Conservation (phyloP, 2,113 vertebrate species). For the Aegotheles bennettii region DNA sequence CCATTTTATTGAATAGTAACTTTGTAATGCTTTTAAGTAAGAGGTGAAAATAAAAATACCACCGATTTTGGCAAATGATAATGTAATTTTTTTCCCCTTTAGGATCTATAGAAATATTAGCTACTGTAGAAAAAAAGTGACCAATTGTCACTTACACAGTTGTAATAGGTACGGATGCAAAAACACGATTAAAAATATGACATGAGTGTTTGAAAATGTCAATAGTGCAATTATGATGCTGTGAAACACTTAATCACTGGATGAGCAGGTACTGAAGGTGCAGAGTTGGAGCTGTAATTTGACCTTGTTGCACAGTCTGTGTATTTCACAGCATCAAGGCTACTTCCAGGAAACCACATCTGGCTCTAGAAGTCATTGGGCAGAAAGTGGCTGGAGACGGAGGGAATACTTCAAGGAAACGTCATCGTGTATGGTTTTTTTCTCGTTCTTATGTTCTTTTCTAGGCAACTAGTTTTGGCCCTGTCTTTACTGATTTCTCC, state of each 20-base stretch:
- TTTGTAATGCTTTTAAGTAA: not conserved
- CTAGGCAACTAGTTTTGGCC: not conserved
- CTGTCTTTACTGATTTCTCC: not conserved
- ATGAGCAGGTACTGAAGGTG: not conserved
- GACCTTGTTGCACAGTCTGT: not conserved
- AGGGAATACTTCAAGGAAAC: not conserved
- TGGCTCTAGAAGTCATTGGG: not conserved
- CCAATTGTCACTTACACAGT: not conserved
- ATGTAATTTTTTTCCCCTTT: not conserved
- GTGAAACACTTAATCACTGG: not conserved
- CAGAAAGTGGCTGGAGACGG: not conserved
- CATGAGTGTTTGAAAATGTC: not conserved
- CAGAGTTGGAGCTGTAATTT: not conserved
- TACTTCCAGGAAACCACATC: not conserved
- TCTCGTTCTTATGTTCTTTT: not conserved
- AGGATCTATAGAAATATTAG: not conserved
- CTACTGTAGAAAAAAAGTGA: not conserved
- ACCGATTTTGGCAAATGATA: not conserved
- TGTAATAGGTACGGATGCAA: not conserved
- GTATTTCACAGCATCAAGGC: not conserved
- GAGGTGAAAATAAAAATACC: not conserved
- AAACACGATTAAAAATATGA: not conserved
- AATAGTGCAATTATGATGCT: not conserved
- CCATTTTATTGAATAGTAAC: not conserved
- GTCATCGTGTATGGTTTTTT: not conserved